phyloP scores from a whole-genome alignment of 2,113 vertebrate species.

The Aepyceros melampus region DNA sequence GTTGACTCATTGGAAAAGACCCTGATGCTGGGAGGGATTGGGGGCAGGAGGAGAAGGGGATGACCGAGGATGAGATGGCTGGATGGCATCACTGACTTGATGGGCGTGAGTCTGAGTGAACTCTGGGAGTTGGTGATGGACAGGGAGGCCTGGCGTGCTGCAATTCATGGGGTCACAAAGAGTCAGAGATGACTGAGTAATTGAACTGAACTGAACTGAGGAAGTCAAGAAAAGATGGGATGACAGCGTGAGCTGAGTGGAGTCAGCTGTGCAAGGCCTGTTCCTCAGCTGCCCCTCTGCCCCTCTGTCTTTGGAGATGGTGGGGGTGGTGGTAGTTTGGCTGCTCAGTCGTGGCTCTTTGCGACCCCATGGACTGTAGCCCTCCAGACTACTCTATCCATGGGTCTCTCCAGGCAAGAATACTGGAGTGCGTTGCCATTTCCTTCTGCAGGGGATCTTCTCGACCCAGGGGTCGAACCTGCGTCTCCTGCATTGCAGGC shows the following conservation, averaged over 20 bases:
- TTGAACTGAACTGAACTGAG: too few species aligned
- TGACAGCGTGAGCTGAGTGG: not conserved
- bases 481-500: not conserved
- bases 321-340: not conserved
- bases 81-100: too few species aligned
- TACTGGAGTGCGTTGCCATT: not conserved
- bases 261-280: not conserved
- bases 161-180: too few species aligned
- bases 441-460: not conserved
- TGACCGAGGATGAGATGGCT: too few species aligned
- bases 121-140: too few species aligned
- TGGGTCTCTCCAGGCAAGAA: not conserved
- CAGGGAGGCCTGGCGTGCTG: too few species aligned
- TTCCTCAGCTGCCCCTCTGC: not conserved
- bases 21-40: too few species aligned
- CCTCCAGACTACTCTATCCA: not conserved
- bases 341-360: not conserved
- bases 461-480: not conserved
- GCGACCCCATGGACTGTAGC: rapidly evolving
- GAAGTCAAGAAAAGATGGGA: not conserved
- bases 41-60: too few species aligned
- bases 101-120: too few species aligned
- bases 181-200: rapidly evolving
- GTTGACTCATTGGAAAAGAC: too few species aligned
- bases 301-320: not conserved